These are phyloP conservation scores for Delia radicum DNA, from an alignment of 1,140 invertebrate species.

Conservation along the genomic window DNA sequence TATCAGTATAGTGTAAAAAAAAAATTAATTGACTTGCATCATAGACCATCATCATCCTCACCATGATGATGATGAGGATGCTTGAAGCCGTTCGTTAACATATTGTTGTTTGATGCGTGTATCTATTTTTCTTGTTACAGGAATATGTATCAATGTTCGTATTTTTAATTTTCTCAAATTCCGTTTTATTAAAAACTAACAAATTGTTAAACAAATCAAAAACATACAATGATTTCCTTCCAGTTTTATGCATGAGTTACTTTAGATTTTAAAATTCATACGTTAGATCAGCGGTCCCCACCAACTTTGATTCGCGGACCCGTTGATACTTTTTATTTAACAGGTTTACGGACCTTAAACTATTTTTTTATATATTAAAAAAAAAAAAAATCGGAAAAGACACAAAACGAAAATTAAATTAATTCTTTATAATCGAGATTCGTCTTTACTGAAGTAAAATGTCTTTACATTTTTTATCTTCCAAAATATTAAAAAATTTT, in stretches of 20 bases:
- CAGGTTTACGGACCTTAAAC: too few relatives aligned
- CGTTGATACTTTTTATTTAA: too few relatives aligned
- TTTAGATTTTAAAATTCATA: background rate
- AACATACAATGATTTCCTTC: background rate
- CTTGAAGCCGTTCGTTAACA: background rate
- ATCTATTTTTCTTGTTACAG: background rate
- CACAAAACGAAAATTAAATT: too few relatives aligned
- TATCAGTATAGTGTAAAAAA: background rate
- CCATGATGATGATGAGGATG: background rate
- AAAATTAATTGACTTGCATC: constrained; percentile 1
- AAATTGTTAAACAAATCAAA: background rate
- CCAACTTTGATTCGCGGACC: too few relatives aligned
- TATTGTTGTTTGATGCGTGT: background rate
- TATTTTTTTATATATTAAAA: too few relatives aligned
- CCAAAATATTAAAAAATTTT: too few relatives aligned
- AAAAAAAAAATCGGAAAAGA: too few relatives aligned
- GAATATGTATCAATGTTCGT: background rate
- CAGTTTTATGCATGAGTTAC: background rate
- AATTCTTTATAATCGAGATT: too few relatives aligned
- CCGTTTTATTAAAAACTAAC: background rate
- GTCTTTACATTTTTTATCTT: too few relatives aligned
- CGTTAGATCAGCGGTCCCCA: too few relatives aligned
- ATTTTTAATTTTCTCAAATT: background rate
- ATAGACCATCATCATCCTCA: background rate
- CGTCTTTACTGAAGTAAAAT: too few relatives aligned